These are phyloP conservation scores for Nebria brevicollis DNA, from an alignment of 2,888 invertebrate species.

Conservation along the genomic window DNA sequence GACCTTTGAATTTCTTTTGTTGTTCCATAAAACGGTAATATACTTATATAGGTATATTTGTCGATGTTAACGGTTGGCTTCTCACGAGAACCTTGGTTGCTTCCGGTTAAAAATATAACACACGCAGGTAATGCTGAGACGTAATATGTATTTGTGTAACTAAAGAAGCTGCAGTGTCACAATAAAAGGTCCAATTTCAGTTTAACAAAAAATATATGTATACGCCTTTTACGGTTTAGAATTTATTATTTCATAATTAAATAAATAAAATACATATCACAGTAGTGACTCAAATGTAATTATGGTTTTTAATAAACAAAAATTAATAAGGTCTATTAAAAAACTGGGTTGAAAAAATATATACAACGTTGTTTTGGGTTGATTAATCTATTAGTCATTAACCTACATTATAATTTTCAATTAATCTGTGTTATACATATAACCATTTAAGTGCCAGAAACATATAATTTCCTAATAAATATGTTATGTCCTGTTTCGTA, in stretches of 20 bases:
- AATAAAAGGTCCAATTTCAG: background rate
- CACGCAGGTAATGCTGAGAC: constrained; percentile 1
- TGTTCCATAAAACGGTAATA: background rate
- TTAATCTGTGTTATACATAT: background rate
- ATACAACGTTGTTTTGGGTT: background rate
- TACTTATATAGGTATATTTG: background rate
- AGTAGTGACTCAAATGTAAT: too few species aligned
- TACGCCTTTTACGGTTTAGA: too few species aligned
- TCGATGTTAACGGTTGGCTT: background rate
- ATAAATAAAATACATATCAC: too few species aligned
- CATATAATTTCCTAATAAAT: background rate
- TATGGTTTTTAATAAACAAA: too few species aligned
- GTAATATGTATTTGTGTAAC: background rate
- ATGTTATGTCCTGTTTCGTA: background rate
- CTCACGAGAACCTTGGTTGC: background rate
- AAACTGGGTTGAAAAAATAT: background rate
- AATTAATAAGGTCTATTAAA: too few species aligned
- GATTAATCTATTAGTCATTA: background rate
- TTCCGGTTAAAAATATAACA: background rate
- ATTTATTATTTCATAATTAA: too few species aligned
- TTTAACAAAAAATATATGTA: too few species aligned
- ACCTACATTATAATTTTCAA: background rate
- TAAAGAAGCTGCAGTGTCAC: background rate
- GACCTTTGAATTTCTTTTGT: background rate
- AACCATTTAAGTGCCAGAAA: background rate